Evolutionary conservation across 2,113 vertebrate species (phyloP), one percentile per base, ranked within the genome.

Genomic region (Donacobius atricapilla): DNA sequence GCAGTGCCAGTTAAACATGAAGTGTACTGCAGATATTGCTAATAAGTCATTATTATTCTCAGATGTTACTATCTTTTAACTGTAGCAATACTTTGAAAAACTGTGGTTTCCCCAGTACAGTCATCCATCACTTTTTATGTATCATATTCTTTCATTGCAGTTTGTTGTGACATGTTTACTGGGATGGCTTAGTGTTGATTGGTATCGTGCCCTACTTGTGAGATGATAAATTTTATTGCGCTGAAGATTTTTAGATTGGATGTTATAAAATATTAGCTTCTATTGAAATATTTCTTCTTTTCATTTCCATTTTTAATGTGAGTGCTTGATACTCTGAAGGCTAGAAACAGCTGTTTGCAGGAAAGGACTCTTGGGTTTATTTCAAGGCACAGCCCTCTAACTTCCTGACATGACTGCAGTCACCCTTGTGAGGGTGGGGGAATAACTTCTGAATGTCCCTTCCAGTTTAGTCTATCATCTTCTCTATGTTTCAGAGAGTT

Each of bases 81-180:
- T 56, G 4, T n/a, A 72, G 57, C 30, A 71, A 25, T 2, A 27
- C 37, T 80, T 33, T 24, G 48, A 83, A 56, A 69, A 42, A 57
- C 15, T 65, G 24, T 72, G 15, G 7, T 45, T 80, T 85, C 21
- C 28, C 16, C 14, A 33, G 10, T 45, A 4, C 10, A 40, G 22
- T 37, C 7, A 53, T 85, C 11, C 45, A 15, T 82, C 14, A 10
- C 54, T 31, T 70, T 84, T 90, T 58, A 60, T 64, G 27, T 51
- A 57, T 68, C 14, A 19, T 12, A 4, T 9, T 64, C 12, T 70
- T 82, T 83, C 24, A 27, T 3, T 63, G 17, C 57, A 80, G 42
- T 88, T 87, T 50, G 31, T 86, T 75, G 66, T 82, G 40, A 56
- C 12, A 22, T 45, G 7, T 90, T 92, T 88, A 72, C 47, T 73